These are phyloP conservation scores for Elaphurus davidianus DNA, from an alignment of 2,113 vertebrate species.

Conservation along the genomic window DNA sequence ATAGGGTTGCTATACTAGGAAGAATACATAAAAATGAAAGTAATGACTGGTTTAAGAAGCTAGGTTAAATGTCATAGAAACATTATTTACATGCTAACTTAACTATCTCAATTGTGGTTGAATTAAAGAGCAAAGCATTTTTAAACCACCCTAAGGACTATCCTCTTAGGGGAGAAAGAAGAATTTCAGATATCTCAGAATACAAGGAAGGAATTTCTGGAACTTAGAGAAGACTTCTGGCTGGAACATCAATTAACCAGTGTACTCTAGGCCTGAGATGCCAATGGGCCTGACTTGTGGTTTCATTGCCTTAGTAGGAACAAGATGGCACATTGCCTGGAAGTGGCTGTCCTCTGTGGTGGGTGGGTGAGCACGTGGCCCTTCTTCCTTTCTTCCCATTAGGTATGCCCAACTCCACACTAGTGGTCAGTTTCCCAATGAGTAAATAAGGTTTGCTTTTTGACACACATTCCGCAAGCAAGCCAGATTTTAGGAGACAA, in stretches of 20 bases:
- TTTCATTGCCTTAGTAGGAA: background rate
- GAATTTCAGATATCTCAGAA: constrained; percentile 39
- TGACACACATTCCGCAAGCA: constrained; percentile 70
- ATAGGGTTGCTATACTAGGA: background rate
- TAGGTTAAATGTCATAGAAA: constrained; percentile 12
- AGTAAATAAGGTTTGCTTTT: constrained; percentile 65
- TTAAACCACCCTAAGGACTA: background rate
- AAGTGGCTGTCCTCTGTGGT: background rate
- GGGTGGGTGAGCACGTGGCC: background rate
- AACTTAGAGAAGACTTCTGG: background rate
- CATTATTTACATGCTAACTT: background rate
- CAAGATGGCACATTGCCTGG: background rate
- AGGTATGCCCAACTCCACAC: background rate
- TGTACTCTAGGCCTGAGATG: background rate
- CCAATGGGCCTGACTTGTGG: background rate
- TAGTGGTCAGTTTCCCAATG: constrained; percentile 15
- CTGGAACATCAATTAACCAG: background rate
- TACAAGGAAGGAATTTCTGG: constrained; percentile 45
- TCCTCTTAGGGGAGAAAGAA: background rate
- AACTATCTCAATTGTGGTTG: background rate
- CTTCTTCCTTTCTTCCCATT: background rate
- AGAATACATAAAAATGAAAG: constrained; percentile 18
- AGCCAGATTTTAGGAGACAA: constrained; percentile 52
- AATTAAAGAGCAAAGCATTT: background rate
- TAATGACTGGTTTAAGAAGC: background rate